A percentile compares a stretch with the other conserved stretches of the same genome.
These are phyloP conservation scores for Dermochelys coriacea DNA, from an alignment of 2,797 vertebrate species.

Conservation along the genomic window DNA sequence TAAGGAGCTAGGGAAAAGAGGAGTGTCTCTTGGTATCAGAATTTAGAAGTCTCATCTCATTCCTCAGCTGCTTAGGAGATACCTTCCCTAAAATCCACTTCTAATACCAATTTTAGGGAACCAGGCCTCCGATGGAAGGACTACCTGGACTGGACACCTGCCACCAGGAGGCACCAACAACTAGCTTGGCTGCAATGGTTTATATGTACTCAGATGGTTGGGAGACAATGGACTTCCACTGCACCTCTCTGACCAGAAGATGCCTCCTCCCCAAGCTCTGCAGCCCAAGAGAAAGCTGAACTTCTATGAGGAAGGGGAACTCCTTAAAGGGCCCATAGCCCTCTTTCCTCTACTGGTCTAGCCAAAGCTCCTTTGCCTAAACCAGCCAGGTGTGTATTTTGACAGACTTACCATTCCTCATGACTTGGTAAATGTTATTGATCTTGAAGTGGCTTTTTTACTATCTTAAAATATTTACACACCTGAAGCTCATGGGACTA, in stretches of 20 bases:
- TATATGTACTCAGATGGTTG: background rate
- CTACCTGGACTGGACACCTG: background rate
- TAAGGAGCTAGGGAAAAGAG: background rate
- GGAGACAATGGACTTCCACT: background rate
- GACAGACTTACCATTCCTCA: background rate
- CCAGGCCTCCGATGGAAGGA: background rate
- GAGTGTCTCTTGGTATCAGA: background rate
- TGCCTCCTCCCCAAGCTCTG: background rate
- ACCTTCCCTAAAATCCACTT: background rate
- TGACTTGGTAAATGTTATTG: background rate
- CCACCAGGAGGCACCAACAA: background rate
- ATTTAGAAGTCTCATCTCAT: background rate
- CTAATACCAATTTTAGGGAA: accelerated
- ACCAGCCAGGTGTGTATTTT: background rate
- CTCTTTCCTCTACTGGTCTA: background rate
- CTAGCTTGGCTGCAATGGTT: background rate
- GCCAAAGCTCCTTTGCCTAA: background rate
- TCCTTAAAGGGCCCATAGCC: background rate
- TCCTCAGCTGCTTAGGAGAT: background rate
- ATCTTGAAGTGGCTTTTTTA: background rate
- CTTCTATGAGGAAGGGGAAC: background rate
- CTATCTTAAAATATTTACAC: background rate
- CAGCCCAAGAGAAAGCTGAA: background rate
- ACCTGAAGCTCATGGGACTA: background rate
- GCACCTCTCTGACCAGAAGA: background rate